Conservation (phyloP, 1,140 invertebrate genomes). For the Bombus sibiricus region DNA sequence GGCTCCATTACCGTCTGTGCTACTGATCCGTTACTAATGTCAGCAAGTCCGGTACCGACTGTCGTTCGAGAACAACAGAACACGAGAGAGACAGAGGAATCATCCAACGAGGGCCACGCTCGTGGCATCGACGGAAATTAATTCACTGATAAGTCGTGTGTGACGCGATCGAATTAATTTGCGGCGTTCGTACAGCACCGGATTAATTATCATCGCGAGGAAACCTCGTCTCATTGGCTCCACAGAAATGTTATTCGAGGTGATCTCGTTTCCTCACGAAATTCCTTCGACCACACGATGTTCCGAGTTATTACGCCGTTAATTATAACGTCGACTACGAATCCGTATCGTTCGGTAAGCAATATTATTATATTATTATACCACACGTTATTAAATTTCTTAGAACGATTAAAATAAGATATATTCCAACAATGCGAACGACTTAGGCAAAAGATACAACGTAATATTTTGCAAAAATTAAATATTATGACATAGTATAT, state of each 20-base stretch:
- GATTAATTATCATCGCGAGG: conserved; percentile 30
- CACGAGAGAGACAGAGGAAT: neutral
- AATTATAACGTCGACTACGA: neutral
- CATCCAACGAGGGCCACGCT: neutral
- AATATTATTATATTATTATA: no score
- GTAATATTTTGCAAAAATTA: no score
- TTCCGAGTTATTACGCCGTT: neutral
- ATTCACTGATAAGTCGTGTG: conserved; percentile 51
- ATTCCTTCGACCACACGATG: neutral
- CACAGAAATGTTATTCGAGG: neutral
- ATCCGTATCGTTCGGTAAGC: neutral
- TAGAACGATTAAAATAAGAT: no score
- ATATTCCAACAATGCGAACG: no score
- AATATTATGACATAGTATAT: no score
- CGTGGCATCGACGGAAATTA: conserved; percentile 23
- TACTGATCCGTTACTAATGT: conserved; percentile 62
- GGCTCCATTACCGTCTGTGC: conserved; percentile 59
- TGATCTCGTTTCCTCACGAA: neutral
- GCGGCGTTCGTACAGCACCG: conserved; percentile 1
- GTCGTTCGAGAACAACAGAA: conserved; percentile 36
- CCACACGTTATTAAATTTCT: no score
- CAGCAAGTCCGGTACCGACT: conserved; percentile 42
- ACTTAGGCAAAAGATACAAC: no score
- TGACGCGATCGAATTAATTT: conserved; percentile 49
- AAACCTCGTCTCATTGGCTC: neutral